Percentiles rank a stretch among this genome's conserved stretches.
Evolutionary conservation across 2,113 vertebrate genomes (phyloP).

Genomic region (Odocoileus hemionus): DNA sequence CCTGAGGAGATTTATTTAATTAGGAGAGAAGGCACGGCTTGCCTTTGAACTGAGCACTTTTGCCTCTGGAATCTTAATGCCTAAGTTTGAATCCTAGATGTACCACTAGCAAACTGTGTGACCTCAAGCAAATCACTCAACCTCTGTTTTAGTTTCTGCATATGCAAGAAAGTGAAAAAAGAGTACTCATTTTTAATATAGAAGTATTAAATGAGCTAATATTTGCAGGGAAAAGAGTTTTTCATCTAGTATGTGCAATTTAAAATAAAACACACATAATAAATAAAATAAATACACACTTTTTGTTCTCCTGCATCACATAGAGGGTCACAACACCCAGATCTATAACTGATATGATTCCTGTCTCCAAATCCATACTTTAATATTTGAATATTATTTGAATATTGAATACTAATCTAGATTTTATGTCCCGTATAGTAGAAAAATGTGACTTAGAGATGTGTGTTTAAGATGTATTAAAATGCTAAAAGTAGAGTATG

Average conservation of each 20-base stretch:
- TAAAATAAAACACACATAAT: not conserved
- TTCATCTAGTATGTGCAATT: not conserved
- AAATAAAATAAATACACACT: not conserved
- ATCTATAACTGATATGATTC: not conserved
- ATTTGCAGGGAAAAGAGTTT: not conserved
- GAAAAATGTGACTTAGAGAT: not conserved
- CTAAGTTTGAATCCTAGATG: not conserved
- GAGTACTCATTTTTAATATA: not conserved
- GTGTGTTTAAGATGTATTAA: not conserved
- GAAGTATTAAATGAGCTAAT: not conserved
- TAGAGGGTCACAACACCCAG: not conserved
- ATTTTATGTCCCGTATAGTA: not conserved
- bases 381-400: not conserved
- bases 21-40: rapidly evolving
- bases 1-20: not conserved
- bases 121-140: not conserved
- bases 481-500: not conserved
- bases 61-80: not conserved
- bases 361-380: not conserved
- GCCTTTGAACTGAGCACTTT: not conserved
- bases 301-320: not conserved
- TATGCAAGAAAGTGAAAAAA: not conserved
- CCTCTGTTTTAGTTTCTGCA: not conserved
- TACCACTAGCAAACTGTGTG: not conserved
- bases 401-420: not conserved